These are phyloP conservation scores for Loris lydekkerianus DNA, from an alignment of 2,797 vertebrate species.

Conservation along the genomic window DNA sequence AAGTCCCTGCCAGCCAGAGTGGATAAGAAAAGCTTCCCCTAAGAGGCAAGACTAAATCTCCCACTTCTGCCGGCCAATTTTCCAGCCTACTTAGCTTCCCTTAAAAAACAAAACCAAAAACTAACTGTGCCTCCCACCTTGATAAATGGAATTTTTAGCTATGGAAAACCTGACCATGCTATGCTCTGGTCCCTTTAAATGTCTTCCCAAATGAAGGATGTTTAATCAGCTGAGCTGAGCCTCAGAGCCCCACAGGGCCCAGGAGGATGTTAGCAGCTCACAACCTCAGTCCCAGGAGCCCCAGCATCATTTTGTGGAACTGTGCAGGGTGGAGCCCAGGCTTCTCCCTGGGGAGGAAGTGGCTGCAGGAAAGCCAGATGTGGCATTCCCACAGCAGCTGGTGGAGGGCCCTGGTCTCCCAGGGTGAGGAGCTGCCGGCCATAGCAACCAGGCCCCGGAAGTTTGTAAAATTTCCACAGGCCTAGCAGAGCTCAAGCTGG, in stretches of 20 bases:
- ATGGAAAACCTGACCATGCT: background rate
- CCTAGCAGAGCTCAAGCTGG: background rate
- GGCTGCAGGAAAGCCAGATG: conserved; percentile 65
- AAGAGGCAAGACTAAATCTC: background rate
- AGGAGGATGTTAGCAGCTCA: conserved; percentile 57
- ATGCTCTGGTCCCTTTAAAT: conserved; percentile 54
- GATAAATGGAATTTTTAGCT: background rate
- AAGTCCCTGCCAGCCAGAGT: background rate
- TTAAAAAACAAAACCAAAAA: background rate
- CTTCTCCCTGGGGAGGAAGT: conserved; percentile 76
- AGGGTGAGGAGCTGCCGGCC: background rate
- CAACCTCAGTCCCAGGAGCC: conserved; percentile 62
- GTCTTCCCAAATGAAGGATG: conserved; percentile 37
- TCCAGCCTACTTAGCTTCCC: background rate
- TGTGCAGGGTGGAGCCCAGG: conserved; percentile 51
- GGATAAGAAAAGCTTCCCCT: background rate
- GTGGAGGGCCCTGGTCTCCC: background rate
- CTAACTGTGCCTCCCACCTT: background rate
- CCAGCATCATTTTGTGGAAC: conserved; percentile 58
- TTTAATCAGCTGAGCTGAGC: conserved; percentile 71
- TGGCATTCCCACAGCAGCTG: conserved; percentile 75
- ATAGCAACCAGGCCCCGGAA: conserved; percentile 43
- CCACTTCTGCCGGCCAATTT: background rate
- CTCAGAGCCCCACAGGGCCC: conserved; percentile 8
- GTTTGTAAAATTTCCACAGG: conserved; percentile 2